A percentile compares a stretch with the other conserved stretches of the same genome.
phyloP scores from a whole-genome alignment of 2,113 vertebrate species.

The Strix uralensis region DNA sequence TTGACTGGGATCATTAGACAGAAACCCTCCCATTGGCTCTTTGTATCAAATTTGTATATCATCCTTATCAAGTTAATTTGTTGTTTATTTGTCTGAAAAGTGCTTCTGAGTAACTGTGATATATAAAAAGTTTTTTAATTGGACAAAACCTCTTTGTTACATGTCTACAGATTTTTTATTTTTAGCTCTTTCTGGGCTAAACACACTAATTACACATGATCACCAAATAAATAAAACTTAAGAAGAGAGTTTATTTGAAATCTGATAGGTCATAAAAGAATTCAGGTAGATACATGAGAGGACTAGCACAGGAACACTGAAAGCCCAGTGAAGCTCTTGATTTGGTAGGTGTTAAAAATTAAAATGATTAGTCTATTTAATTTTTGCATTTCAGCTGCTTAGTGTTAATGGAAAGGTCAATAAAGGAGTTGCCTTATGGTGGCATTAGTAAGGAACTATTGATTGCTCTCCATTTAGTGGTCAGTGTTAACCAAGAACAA shows the following conservation, averaged over 20 bases:
- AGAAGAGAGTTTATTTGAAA: fast-evolving
- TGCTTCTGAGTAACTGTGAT: not conserved
- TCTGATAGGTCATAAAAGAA: not conserved
- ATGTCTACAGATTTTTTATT: not conserved
- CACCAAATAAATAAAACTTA: not conserved
- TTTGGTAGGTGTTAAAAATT: not conserved
- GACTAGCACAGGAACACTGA: fast-evolving
- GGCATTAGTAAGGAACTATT: constrained; percentile 45
- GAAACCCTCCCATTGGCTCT: constrained; percentile 69
- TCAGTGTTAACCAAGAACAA: constrained; percentile 25
- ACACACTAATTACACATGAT: not conserved
- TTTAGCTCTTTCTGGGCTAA: not conserved
- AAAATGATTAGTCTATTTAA: not conserved
- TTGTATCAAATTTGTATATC: constrained; percentile 75
- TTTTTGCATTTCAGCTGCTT: constrained; percentile 36
- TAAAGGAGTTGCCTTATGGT: not conserved
- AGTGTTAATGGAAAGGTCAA: constrained; percentile 5
- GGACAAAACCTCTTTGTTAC: not conserved
- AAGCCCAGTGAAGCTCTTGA: not conserved
- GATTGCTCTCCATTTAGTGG: constrained; percentile 53
- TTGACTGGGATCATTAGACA: constrained; percentile 88
- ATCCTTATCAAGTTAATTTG: constrained; percentile 36
- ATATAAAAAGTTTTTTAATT: not conserved
- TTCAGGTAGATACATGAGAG: not conserved
- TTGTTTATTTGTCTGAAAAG: constrained; percentile 44